A percentile compares a stretch with the other conserved stretches of the same genome.
phyloP scores from a whole-genome alignment of 30 jellyfish, hydroid and myxozoan genomes.

The Aurelia aurita region DNA sequence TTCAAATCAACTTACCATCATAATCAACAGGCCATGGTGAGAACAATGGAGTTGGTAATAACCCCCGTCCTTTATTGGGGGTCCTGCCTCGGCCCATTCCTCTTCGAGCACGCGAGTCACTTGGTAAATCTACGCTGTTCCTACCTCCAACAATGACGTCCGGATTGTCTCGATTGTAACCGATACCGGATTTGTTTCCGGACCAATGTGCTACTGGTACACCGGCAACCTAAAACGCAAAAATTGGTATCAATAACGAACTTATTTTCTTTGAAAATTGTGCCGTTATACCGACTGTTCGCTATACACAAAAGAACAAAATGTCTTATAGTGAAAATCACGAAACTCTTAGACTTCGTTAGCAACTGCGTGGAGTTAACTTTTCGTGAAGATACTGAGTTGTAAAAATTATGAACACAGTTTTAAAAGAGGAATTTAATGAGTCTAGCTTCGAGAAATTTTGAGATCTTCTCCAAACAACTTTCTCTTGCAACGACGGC shows the following conservation, averaged over 20 bases:
- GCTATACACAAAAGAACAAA: no score
- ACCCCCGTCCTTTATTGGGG: slow-evolving; percentile 84
- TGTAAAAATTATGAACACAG: no score
- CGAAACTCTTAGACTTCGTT: no score
- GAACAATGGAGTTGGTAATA: slow-evolving; percentile 85
- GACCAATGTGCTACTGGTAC: slow-evolving; percentile 99
- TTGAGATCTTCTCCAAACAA: no score
- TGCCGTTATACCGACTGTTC: no score
- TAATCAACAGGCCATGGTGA: slow-evolving; percentile 92
- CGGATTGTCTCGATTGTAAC: slow-evolving; percentile 79
- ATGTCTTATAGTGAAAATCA: no score
- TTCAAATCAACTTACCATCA: slow-evolving; percentile 45
- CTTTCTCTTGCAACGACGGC: no score
- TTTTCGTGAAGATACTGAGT: no score
- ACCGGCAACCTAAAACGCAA: slow-evolving; percentile 87
- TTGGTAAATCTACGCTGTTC: slow-evolving; percentile 90
- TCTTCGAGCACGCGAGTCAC: slow-evolving; percentile 76
- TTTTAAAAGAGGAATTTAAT: no score
- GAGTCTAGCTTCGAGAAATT: no score
- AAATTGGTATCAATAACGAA: background rate
- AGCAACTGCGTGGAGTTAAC: no score
- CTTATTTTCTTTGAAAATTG: no score
- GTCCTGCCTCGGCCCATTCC: slow-evolving; percentile 77
- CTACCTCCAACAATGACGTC: slow-evolving; percentile 92
- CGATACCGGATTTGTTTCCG: slow-evolving; percentile 94